A percentile compares a stretch with the other conserved stretches of the same genome.
These are phyloP conservation scores for Eumacrocentrus americanus DNA, from an alignment of 2,888 invertebrate genomes.

Conservation along the genomic window DNA sequence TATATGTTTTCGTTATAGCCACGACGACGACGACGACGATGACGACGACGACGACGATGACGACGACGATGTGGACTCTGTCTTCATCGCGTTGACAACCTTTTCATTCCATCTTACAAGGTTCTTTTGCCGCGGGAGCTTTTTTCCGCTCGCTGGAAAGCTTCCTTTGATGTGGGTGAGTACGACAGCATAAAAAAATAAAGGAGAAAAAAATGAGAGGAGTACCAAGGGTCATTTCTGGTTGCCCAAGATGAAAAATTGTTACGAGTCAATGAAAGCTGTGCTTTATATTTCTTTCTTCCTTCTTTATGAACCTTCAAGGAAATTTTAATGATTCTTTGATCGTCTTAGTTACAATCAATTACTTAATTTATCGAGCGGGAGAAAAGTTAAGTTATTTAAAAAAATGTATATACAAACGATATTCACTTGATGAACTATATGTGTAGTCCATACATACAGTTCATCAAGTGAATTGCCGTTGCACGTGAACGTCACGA, in stretches of 20 bases:
- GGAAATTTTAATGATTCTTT: not conserved
- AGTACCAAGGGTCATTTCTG: no score
- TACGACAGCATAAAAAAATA: conserved; percentile 15
- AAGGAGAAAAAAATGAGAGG: not conserved
- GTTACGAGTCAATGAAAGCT: not conserved
- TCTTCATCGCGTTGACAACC: conserved; percentile 27
- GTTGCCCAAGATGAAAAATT: no score
- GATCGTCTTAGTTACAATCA: not conserved
- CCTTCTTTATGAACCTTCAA: not conserved
- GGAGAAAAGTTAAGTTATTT: not conserved
- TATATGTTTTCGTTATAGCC: not conserved
- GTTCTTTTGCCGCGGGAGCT: conserved; percentile 27
- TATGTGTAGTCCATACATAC: no score
- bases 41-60: no score
- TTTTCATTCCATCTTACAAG: conserved; percentile 29
- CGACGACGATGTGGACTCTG: no score
- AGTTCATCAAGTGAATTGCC: conserved; percentile 12
- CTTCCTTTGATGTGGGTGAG: conserved; percentile 31
- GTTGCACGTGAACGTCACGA: conserved; percentile 1
- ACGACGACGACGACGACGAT: conserved; percentile 10
- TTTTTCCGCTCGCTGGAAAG: conserved; percentile 20
- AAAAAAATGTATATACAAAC: not conserved
- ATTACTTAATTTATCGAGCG: not conserved
- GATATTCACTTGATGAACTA: no score
- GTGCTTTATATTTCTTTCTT: not conserved